These are phyloP conservation scores for Lanius ludovicianus DNA, from an alignment of 2,113 vertebrate species.

Conservation along the genomic window DNA sequence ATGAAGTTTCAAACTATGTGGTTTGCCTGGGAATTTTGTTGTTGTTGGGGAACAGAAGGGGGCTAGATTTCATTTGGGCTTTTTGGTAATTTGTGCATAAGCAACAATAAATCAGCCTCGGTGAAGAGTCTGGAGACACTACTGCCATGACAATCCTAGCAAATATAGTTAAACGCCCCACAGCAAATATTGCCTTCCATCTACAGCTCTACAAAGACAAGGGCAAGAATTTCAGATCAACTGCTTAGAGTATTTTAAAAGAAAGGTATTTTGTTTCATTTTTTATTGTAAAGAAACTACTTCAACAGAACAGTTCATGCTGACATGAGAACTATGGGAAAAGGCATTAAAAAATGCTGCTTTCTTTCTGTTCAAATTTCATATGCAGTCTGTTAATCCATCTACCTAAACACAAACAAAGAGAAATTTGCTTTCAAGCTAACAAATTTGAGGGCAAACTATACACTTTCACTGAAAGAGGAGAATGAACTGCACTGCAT, in stretches of 20 bases:
- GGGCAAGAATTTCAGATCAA: not conserved
- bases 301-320: not conserved
- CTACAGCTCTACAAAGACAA: not conserved
- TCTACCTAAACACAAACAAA: not conserved
- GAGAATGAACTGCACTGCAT: not conserved
- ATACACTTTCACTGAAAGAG: not conserved
- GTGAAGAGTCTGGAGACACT: not conserved
- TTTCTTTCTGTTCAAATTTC: not conserved
- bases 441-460: not conserved
- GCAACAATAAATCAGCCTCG: not conserved
- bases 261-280: not conserved
- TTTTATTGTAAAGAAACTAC: not conserved
- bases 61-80: not conserved
- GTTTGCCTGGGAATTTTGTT: not conserved
- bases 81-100: not conserved
- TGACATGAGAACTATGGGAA: not conserved
- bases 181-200: not conserved
- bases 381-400: not conserved
- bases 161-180: not conserved
- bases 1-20: not conserved
- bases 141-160: not conserved
- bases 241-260: not conserved
- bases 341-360: rapidly evolving
- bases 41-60: not conserved
- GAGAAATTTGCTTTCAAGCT: not conserved